Evolutionary conservation across 2,113 vertebrate genomes (phyloP).

Genomic region (Sebastes schlegelii): DNA sequence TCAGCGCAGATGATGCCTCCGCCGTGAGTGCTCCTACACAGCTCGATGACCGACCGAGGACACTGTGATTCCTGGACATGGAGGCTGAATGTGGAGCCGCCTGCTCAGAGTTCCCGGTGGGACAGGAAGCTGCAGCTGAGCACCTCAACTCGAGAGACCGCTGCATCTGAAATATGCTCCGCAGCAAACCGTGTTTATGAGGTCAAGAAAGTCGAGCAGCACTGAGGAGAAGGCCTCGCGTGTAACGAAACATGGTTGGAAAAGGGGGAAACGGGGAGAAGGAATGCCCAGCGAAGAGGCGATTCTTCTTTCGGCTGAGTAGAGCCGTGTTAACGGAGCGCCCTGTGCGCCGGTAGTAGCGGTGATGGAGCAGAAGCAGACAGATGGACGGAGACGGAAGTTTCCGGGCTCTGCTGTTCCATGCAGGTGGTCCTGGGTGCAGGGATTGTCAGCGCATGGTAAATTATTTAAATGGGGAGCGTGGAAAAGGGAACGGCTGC

Average conservation of each 20-base stretch:
- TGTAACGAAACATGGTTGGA: slow-evolving; percentile 17
- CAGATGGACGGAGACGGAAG: slow-evolving; percentile 79
- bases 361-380: slow-evolving; percentile 53
- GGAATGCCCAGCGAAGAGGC: slow-evolving; percentile 13
- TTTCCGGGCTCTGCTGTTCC: slow-evolving; percentile 71
- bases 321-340: slow-evolving; percentile 41
- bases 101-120: slow-evolving; percentile 1
- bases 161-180: slow-evolving; percentile 32
- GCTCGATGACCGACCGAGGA: slow-evolving; percentile 52
- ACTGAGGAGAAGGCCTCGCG: background rate
- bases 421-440: slow-evolving; percentile 82
- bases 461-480: slow-evolving; percentile 89
- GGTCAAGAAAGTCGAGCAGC: background rate
- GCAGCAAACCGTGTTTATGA: background rate
- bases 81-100: slow-evolving; percentile 6
- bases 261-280: background rate
- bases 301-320: slow-evolving; percentile 41
- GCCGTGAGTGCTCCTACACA: slow-evolving; percentile 45
- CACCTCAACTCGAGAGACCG: background rate
- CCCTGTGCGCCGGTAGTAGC: slow-evolving; percentile 19
- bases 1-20: slow-evolving; percentile 80
- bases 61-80: slow-evolving; percentile 52
- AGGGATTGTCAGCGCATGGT: slow-evolving; percentile 78
- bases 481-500: slow-evolving; percentile 86
- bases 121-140: slow-evolving; percentile 44